phyloP scores from a whole-genome alignment of 2,113 vertebrate genomes.

The Pogonocichla stellata region DNA sequence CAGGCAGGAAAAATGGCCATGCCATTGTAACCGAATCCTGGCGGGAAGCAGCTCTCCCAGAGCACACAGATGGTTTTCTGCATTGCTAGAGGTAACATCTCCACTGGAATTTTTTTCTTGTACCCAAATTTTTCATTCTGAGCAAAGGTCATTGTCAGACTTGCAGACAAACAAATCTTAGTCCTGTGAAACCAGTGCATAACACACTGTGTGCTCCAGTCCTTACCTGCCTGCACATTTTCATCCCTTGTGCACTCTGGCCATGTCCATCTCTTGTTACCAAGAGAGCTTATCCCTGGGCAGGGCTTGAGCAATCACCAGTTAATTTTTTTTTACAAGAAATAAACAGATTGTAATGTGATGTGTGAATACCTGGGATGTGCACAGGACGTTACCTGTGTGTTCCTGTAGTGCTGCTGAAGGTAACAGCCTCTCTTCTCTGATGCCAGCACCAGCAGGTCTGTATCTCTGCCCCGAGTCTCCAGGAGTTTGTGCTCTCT shows the following conservation, averaged over 20 bases:
- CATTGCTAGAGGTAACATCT: background rate
- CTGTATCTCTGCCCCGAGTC: slow-evolving; percentile 5
- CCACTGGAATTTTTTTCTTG: background rate
- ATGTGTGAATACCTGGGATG: background rate
- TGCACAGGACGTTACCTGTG: background rate
- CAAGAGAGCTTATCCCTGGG: background rate
- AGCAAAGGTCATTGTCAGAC: background rate
- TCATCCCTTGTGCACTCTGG: background rate
- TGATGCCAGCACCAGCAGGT: slow-evolving; percentile 17
- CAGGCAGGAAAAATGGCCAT: slow-evolving; percentile 11
- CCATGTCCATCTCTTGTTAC: background rate
- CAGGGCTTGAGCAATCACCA: background rate
- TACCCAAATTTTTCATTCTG: background rate
- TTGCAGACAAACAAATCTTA: background rate
- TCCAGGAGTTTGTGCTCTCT: background rate
- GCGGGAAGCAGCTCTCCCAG: slow-evolving; percentile 9
- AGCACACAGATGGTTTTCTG: slow-evolving; percentile 27
- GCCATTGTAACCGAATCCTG: slow-evolving; percentile 41
- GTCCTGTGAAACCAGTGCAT: background rate
- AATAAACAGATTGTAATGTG: background rate
- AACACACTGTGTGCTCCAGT: fast-evolving
- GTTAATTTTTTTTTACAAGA: background rate
- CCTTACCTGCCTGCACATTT: fast-evolving
- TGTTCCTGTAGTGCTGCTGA: background rate
- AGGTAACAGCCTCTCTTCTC: background rate